Evolutionary conservation across 2,113 vertebrate species (phyloP), one percentile per base, ranked within the genome.

Genomic region (Laticauda laticaudata): DNA sequence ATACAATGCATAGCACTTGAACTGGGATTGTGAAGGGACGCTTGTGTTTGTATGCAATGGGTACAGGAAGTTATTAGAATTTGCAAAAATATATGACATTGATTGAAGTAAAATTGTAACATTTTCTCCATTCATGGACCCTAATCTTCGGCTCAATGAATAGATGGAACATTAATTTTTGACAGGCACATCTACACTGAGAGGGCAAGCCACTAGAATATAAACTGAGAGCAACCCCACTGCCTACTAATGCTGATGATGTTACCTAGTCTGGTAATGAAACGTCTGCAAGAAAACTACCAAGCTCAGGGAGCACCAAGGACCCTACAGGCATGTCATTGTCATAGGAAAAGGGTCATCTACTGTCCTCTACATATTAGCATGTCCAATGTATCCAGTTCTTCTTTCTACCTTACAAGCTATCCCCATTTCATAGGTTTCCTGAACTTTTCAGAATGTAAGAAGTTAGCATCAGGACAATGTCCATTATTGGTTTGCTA

Each of bases 1-100:
- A n/a, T 92, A 91, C 93, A 93, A 54, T 90, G 39, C 86, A 1
- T 53, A 0, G 4, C 43, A 92, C 87, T 92, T 94, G 48, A 90
- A 94, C 23, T 85, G 29, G 55, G 56, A 39, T 91, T 86, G 39
- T 0, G 7, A 59, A 86, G 86, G 54, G 11, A 75, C 54, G 54
- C 55, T 1, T 5, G 0, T 88, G 2, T 3, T 48, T 89, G 5
- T 81, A 61, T 91, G 7, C 1, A 1, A 75, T 3, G 3, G 91
- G n/a, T 87, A 21, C 6, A 18, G 43, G 55, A 9, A 18, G 89
- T 43, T 55, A n/a, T 12, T 29, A 24, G 7, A 85, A 88, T 9
- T 1, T 64, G 48, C 59, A 93, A 92, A 92, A 87, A 93, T 90
- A 86, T 24, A 23, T 88, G 48, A 51, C 29, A 59, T 56, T 57